These are phyloP conservation scores for Poecilia latipinna DNA, from an alignment of 2,113 vertebrate species.

Conservation along the genomic window DNA sequence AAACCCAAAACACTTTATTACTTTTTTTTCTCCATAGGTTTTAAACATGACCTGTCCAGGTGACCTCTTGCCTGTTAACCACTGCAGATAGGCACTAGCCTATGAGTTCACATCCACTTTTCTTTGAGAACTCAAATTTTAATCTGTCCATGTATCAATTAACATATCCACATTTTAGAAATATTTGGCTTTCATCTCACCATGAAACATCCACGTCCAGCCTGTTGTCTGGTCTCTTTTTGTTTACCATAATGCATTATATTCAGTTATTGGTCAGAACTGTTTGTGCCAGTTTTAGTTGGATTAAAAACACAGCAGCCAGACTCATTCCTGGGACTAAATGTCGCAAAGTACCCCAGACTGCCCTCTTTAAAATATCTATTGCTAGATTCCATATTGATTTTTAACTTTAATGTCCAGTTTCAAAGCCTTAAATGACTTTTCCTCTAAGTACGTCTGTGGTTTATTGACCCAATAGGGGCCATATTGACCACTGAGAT, in stretches of 20 bases:
- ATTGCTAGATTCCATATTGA: neutral
- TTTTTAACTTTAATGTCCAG: slow-evolving; percentile 4
- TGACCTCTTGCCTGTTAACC: too few relatives aligned
- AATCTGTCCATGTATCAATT: too few relatives aligned
- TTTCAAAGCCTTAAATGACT: neutral
- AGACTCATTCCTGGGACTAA: neutral
- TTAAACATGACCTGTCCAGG: too few relatives aligned
- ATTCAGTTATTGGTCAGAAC: neutral
- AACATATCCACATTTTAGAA: too few relatives aligned
- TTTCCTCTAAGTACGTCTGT: neutral
- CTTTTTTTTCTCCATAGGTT: too few relatives aligned
- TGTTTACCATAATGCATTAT: neutral
- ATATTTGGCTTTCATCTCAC: too few relatives aligned
- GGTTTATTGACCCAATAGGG: neutral
- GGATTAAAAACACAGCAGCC: neutral
- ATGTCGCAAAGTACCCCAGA: too few relatives aligned
- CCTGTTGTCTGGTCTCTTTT: too few relatives aligned
- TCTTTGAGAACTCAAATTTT: too few relatives aligned
- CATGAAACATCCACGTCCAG: neutral
- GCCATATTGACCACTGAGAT: neutral
- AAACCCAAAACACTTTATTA: too few relatives aligned
- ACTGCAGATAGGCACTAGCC: too few relatives aligned
- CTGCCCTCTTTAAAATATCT: neutral
- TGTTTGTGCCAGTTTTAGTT: neutral
- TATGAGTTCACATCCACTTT: too few relatives aligned